These are phyloP conservation scores for Camponotus vicinus DNA, from an alignment of 1,140 invertebrate genomes.

Conservation along the genomic window DNA sequence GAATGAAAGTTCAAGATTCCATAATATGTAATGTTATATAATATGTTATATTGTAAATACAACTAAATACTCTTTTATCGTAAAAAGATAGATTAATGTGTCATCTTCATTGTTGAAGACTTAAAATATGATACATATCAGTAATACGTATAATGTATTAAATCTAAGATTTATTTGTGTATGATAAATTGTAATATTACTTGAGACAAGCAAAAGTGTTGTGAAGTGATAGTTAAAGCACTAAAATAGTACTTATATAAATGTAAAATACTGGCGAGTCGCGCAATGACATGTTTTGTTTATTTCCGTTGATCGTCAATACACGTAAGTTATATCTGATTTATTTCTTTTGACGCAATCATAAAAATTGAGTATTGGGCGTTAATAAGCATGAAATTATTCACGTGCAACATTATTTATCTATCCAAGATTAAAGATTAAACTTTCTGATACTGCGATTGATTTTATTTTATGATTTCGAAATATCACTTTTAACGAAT, in stretches of 20 bases:
- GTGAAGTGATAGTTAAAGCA: neutral
- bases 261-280: neutral
- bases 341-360: neutral
- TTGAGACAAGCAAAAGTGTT: neutral
- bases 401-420: slow-evolving; percentile 4
- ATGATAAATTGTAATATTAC: neutral
- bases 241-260: neutral
- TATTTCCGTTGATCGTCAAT: slow-evolving; percentile 2
- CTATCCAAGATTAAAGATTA: neutral
- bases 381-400: neutral
- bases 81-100: neutral
- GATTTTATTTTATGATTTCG: neutral
- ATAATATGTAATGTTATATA: too few relatives aligned
- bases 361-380: neutral
- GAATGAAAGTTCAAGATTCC: neutral
- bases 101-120: neutral
- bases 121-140: neutral
- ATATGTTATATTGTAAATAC: neutral
- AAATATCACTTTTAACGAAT: neutral
- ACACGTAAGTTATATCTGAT: neutral
- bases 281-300: neutral
- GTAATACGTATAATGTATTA: too few relatives aligned
- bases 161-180: neutral
- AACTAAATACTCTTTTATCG: neutral
- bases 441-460: neutral